Evolutionary conservation across 1,140 invertebrate species (phyloP).

Genomic region (Pachyrhynchus sulphureomaculatus): DNA sequence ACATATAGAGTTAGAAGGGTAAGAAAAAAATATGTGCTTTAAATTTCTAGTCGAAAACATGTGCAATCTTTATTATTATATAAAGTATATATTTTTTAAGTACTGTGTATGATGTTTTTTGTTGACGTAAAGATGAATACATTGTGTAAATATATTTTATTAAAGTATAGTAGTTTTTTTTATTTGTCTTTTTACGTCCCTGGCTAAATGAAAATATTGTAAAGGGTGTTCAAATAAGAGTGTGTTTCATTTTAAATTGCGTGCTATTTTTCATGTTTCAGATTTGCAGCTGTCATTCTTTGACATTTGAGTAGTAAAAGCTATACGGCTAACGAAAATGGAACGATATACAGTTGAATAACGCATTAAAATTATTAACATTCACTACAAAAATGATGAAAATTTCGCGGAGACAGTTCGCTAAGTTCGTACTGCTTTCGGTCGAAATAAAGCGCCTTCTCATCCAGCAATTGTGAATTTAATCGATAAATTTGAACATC

Average conservation of each 20-base stretch:
- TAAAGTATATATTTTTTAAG: constrained; percentile 34
- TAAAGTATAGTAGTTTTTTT: not conserved
- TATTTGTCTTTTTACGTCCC: too few species aligned
- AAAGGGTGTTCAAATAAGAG: too few species aligned
- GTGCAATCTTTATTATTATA: not conserved
- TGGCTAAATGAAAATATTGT: too few species aligned
- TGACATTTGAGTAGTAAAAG: too few species aligned
- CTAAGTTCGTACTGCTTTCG: not conserved
- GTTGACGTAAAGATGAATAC: constrained; percentile 33
- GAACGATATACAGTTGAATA: not conserved
- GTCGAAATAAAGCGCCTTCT: too few species aligned
- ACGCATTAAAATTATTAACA: not conserved
- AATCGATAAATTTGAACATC: too few species aligned
- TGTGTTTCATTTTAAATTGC: too few species aligned
- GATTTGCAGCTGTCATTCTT: too few species aligned
- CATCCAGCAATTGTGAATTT: too few species aligned
- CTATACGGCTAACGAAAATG: too few species aligned
- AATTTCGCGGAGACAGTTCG: not conserved
- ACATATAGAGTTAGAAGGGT: not conserved
- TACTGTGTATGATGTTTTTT: constrained; percentile 27
- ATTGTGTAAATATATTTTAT: constrained; percentile 5
- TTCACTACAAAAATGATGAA: not conserved
- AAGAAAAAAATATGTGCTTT: too few species aligned
- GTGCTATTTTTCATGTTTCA: too few species aligned
- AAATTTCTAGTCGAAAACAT: not conserved